These are phyloP conservation scores for Eudasyphora cyanicolor DNA, from an alignment of 2,888 invertebrate species.

Conservation along the genomic window DNA sequence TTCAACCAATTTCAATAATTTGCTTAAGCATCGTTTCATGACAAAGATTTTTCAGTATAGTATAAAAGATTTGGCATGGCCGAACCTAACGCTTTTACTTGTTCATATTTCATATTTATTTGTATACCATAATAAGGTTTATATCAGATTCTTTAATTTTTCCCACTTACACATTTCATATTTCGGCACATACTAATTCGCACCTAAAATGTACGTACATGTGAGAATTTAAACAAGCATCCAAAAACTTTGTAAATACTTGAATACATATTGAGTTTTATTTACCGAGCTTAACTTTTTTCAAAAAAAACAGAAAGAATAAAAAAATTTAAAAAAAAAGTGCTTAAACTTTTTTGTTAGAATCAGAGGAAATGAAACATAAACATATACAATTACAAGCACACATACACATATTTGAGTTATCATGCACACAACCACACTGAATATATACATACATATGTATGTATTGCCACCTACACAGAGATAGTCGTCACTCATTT, in stretches of 20 bases:
- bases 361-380: constrained; percentile 29
- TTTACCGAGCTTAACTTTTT: constrained; percentile 42
- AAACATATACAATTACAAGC: constrained; percentile 38
- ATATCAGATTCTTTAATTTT: too few relatives aligned
- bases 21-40: too few relatives aligned
- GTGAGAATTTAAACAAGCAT: constrained; percentile 3
- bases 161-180: too few relatives aligned
- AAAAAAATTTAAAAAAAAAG: constrained; percentile 19
- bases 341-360: constrained; percentile 42
- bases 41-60: too few relatives aligned
- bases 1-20: too few relatives aligned
- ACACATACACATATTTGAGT: constrained; percentile 7
- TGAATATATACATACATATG: neutral
- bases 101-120: too few relatives aligned
- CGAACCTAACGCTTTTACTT: too few relatives aligned
- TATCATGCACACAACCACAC: neutral
- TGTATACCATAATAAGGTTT: too few relatives aligned
- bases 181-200: neutral
- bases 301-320: neutral
- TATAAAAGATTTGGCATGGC: too few relatives aligned
- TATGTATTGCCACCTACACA: neutral
- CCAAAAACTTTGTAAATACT: constrained; percentile 39
- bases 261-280: constrained; percentile 44
- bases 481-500: too few relatives aligned
- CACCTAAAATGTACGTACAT: constrained; percentile 9